These are phyloP conservation scores for Dicycla oo DNA, from an alignment of 2,888 invertebrate genomes.

Conservation along the genomic window DNA sequence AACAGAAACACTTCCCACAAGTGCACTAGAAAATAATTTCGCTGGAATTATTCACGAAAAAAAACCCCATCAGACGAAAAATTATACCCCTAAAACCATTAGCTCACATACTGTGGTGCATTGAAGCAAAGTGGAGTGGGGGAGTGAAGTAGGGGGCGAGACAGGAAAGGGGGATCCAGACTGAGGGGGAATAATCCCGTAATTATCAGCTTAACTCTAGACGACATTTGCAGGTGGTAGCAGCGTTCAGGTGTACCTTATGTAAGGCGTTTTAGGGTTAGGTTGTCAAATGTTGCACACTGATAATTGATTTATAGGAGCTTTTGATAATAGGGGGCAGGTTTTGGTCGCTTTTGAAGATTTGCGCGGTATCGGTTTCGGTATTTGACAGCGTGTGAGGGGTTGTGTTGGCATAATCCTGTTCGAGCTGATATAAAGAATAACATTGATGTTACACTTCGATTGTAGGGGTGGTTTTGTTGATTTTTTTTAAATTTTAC, in stretches of 20 bases:
- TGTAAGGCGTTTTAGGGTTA: slow-evolving; percentile 75
- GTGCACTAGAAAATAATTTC: slow-evolving; percentile 74
- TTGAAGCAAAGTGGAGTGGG: slow-evolving; percentile 83
- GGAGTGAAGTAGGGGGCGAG: slow-evolving; percentile 73
- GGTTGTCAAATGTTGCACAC: slow-evolving; percentile 75
- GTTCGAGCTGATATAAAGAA: slow-evolving; percentile 27
- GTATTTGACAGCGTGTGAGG: slow-evolving; percentile 39
- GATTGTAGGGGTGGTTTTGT: slow-evolving; percentile 34
- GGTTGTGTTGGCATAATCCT: slow-evolving; percentile 48
- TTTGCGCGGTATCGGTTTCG: slow-evolving; percentile 37
- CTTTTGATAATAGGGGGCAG: slow-evolving; percentile 70
- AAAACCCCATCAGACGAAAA: slow-evolving; percentile 85
- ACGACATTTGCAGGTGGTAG: slow-evolving; percentile 87
- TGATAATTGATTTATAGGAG: slow-evolving; percentile 83
- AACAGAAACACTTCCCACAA: slow-evolving; percentile 67
- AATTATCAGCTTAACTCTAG: slow-evolving; percentile 90
- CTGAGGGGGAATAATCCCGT: slow-evolving; percentile 84
- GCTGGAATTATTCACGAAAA: slow-evolving; percentile 78
- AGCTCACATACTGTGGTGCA: slow-evolving; percentile 85
- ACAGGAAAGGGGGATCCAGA: slow-evolving; percentile 72
- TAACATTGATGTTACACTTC: slow-evolving; percentile 37
- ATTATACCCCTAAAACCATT: slow-evolving; percentile 87
- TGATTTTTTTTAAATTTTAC: slow-evolving; percentile 1
- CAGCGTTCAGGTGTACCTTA: slow-evolving; percentile 75
- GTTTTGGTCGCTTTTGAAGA: slow-evolving; percentile 59